phyloP scores from a whole-genome alignment of 2,113 vertebrate genomes.

The Myrmecobius fasciatus region DNA sequence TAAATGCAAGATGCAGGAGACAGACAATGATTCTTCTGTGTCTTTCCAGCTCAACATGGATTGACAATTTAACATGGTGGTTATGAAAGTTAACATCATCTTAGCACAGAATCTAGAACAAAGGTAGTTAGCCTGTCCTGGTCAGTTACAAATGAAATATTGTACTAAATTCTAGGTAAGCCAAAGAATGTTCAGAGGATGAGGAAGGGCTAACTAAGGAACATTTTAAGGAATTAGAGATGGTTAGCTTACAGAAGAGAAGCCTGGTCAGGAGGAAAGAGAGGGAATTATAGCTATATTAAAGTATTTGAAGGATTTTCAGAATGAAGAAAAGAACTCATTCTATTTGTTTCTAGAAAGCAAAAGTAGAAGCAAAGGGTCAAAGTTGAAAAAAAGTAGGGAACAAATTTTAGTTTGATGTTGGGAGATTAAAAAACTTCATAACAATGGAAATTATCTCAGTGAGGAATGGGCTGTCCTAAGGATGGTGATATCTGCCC shows the following conservation, averaged over 20 bases:
- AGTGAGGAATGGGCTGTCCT: neutral
- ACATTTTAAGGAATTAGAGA: neutral
- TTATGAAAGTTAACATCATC: neutral
- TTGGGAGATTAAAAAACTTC: neutral
- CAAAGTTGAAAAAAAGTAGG: too few species aligned
- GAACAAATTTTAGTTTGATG: neutral
- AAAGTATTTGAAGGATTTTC: neutral
- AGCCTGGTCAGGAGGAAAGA: neutral
- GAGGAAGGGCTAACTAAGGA: neutral
- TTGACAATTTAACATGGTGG: neutral
- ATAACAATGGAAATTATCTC: neutral
- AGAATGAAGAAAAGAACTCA: neutral
- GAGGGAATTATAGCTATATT: neutral
- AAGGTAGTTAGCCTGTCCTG: neutral
- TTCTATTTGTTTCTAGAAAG: neutral
- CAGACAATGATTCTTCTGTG: neutral
- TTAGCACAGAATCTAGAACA: neutral
- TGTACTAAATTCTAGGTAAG: neutral
- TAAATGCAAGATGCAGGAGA: neutral
- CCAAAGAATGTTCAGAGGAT: neutral
- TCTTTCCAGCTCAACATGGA: neutral
- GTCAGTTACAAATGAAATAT: neutral
- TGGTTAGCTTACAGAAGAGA: neutral
- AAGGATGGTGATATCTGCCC: neutral
- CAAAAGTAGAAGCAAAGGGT: neutral